Evolutionary conservation across 2,113 vertebrate genomes (phyloP), one percentile per base, ranked within the genome.

Genomic region (Rana temporaria): DNA sequence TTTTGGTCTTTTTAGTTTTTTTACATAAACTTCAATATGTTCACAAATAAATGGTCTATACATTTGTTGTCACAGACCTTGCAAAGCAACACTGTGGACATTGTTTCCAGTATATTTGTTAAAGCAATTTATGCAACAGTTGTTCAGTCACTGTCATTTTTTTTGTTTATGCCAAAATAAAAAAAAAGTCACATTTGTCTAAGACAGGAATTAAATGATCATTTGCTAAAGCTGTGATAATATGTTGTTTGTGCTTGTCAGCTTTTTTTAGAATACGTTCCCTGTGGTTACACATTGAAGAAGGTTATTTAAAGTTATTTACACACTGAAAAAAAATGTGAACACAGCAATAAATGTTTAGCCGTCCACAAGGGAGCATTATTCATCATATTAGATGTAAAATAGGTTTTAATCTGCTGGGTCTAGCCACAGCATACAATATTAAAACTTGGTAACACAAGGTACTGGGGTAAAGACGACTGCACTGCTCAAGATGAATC

Each of bases 191-290:
- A 20, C 80, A 75, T 69, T 80, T 80, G 78, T 80, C 56, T 59
- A 26, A 83, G 30, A 76, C 81, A 83, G 81, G 81, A 76, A 83
- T 76, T 76, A 76, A 83, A 76, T 76, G 70, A 74, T 82, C 64
- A 68, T 76, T 80, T 83, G 63, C 81, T 76, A 76, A 83, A 59
- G 63, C 81, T 83, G 52, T 19, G 81, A 83, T 83, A 83, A 83
- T 76, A 68, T 60, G 71, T 66, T 83, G 81, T 83, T 83, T 83
- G 81, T 83, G 63, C 62, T 60, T 38, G 62, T 82, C 63, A 66
- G 72, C 52, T 76, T 82, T 76, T 74, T 83, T 83, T 83, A 68
- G 72, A 76, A 76, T 82, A 59, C 63, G 20, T 68, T 83, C 71
- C 71, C 57, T 83, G 81, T 30, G 81, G 81, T 83, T 68, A 76